A percentile compares a stretch with the other conserved stretches of the same genome.
Conservation (phyloP, 2,888 invertebrate species). For the Smittia aterrima region DNA sequence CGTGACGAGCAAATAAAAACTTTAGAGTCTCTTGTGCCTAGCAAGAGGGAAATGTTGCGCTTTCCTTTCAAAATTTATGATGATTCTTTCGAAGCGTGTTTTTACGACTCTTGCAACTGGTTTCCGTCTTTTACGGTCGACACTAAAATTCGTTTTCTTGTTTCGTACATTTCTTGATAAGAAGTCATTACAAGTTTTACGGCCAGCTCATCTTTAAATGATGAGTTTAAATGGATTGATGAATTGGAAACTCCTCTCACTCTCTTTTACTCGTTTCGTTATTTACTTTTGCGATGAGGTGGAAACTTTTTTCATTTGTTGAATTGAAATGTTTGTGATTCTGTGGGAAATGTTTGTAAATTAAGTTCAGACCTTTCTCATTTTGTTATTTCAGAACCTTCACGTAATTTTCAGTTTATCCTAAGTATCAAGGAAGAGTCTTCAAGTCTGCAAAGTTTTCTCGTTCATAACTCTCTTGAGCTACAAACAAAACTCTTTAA, state of each 20-base stretch:
- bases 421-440: no score
- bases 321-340: no score
- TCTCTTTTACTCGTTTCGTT: no score
- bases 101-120: conserved; percentile 34
- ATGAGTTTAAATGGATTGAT: conserved; percentile 1
- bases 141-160: not conserved
- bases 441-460: no score
- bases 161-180: not conserved
- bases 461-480: no score
- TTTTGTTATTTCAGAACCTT: no score
- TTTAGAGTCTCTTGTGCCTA: not conserved
- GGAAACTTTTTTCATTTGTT: not conserved
- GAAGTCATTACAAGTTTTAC: not conserved
- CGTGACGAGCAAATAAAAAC: conserved; percentile 37
- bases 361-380: no score
- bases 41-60: not conserved
- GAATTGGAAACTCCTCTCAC: not conserved
- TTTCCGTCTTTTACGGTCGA: conserved; percentile 12
- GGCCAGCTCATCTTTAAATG: not conserved
- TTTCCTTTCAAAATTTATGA: conserved; percentile 24
- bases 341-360: no score
- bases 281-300: not conserved
- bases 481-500: no score
- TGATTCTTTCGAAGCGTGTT: conserved; percentile 20
- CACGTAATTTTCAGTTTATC: no score